Conservation (phyloP, 2,888 invertebrate genomes). For the Odontocolon sp. region DNA sequence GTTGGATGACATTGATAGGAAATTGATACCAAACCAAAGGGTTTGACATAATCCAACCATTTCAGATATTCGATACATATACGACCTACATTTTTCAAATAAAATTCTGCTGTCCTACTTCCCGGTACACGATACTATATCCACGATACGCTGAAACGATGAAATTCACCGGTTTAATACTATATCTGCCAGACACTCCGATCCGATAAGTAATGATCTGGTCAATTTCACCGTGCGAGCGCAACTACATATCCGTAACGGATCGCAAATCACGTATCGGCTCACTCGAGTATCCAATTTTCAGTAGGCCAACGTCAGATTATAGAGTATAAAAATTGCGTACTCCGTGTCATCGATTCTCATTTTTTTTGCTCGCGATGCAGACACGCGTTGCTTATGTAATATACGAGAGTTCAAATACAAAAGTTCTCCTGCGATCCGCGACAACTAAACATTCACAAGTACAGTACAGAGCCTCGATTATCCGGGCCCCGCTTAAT, state of each 20-base stretch:
- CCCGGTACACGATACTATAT: conserved; percentile 30
- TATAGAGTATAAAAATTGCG: conserved; percentile 6
- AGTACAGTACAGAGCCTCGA: no score
- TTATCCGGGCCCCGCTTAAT: no score
- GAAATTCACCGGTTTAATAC: no score
- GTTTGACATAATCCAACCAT: conserved; percentile 9
- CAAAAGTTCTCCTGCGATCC: no score
- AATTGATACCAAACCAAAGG: no score
- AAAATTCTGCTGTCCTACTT: conserved; percentile 22
- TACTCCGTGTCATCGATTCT: not conserved
- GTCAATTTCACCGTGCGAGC: no score
- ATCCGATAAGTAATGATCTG: no score
- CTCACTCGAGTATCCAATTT: conserved; percentile 31
- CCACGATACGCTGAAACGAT: no score
- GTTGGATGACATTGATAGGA: no score
- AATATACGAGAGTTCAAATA: not conserved
- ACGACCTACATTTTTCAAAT: conserved; percentile 48
- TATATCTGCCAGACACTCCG: no score
- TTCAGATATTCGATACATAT: conserved; percentile 44
- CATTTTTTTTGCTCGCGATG: not conserved
- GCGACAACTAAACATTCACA: no score
- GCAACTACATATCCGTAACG: conserved; percentile 8
- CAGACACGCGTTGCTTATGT: conserved; percentile 5
- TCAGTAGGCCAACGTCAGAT: conserved; percentile 3
- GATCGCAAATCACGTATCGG: not conserved